Percentiles rank a stretch among this genome's conserved stretches.
phyloP scores from a whole-genome alignment of 1,140 invertebrate genomes.

The Arctopsyche grandis region DNA sequence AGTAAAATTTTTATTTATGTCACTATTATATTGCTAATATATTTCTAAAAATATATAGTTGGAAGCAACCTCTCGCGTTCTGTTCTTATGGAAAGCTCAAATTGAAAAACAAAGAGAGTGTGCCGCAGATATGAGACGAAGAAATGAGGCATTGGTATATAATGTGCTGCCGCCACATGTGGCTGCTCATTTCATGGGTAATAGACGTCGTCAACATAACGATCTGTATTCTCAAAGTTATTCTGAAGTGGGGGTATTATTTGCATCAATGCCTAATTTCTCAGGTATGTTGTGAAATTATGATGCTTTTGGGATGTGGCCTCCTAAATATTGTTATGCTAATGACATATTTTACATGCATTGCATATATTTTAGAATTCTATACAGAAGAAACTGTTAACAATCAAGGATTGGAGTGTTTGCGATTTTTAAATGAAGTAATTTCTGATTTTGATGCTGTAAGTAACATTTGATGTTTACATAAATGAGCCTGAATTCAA shows the following conservation, averaged over 20 bases:
- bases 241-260: slow-evolving; percentile 90
- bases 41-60: slow-evolving; percentile 63
- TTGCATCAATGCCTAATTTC: slow-evolving; percentile 96
- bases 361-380: slow-evolving; percentile 81
- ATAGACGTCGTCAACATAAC: slow-evolving; percentile 80
- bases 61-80: slow-evolving; percentile 76
- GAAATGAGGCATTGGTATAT: slow-evolving; percentile 90
- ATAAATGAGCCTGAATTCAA: slow-evolving; percentile 35
- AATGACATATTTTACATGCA: slow-evolving; percentile 23
- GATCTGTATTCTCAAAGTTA: slow-evolving; percentile 95
- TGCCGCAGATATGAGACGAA: slow-evolving; percentile 84
- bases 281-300: slow-evolving; percentile 67
- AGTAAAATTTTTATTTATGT: no score
- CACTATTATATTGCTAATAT: slow-evolving; percentile 19
- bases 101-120: slow-evolving; percentile 81
- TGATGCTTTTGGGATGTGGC: not conserved
- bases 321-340: not conserved
- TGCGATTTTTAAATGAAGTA: slow-evolving; percentile 96
- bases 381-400: slow-evolving; percentile 96
- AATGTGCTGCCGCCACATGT: slow-evolving; percentile 91
- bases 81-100: slow-evolving; percentile 73
- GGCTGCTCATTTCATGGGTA: slow-evolving; percentile 89
- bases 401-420: slow-evolving; percentile 95
- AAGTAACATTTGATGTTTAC: slow-evolving; percentile 60
- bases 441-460: slow-evolving; percentile 98